Conservation (phyloP, 2,888 invertebrate species). For the Meliscaeva auricollis region DNA sequence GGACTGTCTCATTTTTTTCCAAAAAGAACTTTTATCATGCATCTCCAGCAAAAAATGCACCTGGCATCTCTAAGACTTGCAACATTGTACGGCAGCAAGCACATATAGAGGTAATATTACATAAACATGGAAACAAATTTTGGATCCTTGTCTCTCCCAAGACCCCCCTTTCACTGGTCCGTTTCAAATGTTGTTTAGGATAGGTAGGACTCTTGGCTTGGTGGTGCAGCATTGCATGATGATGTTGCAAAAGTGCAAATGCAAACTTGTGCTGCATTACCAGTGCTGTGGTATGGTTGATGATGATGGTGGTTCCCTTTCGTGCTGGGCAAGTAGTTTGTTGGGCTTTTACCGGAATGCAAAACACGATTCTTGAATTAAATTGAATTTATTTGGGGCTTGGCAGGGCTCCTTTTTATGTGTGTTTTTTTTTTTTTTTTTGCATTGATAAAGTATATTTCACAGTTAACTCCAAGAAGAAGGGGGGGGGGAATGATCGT, state of each 20-base stretch:
- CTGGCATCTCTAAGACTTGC: conserved; percentile 39
- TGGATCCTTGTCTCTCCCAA: conserved; percentile 10
- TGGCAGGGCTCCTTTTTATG: conserved; percentile 26
- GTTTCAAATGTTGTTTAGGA: conserved; percentile 23
- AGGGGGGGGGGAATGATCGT: conserved; percentile 24
- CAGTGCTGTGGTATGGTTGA: too few relatives aligned
- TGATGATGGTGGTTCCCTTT: conserved; percentile 26
- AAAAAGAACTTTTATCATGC: neutral
- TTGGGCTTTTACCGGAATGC: conserved; percentile 36
- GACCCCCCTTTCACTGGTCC: neutral
- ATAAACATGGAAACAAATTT: conserved; percentile 48
- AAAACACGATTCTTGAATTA: conserved; percentile 72
- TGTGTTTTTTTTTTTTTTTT: neutral
- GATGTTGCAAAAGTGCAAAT: conserved; percentile 29
- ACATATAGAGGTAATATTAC: conserved; percentile 39
- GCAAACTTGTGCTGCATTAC: conserved; percentile 14
- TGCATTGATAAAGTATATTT: conserved; percentile 50
- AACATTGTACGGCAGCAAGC: conserved; percentile 36
- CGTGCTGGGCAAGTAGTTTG: conserved; percentile 18
- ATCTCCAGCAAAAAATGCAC: neutral
- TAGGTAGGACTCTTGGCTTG: neutral
- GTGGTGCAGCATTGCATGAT: conserved; percentile 23
- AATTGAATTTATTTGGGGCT: conserved; percentile 71
- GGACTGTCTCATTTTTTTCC: too few relatives aligned
- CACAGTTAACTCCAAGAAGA: conserved; percentile 54